phyloP scores from a whole-genome alignment of 1,140 invertebrate genomes.

The Drosophila nannoptera region DNA sequence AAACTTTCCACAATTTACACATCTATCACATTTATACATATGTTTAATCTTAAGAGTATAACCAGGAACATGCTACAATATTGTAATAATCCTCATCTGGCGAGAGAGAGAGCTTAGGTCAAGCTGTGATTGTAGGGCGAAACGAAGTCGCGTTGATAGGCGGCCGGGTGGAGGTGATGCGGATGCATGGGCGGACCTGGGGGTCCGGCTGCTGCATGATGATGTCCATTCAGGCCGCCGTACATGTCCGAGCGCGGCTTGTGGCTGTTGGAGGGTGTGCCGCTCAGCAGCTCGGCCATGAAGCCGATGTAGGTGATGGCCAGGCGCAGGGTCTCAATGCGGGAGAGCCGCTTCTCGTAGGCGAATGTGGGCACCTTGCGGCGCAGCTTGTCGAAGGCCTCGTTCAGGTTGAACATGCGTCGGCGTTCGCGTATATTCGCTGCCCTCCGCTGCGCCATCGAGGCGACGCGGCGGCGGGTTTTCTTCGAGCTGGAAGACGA shows the following conservation, averaged over 20 bases:
- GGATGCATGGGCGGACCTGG: conserved; percentile 65
- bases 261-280: conserved; percentile 80
- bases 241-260: conserved; percentile 78
- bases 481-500: conserved; percentile 82
- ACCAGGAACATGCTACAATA: conserved; percentile 13
- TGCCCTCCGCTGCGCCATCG: conserved; percentile 92
- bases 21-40: conserved; percentile 20
- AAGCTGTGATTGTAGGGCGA: conserved; percentile 74
- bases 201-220: conserved; percentile 43
- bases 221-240: conserved; percentile 68
- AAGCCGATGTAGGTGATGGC: conserved; percentile 99
- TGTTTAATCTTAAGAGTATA: conserved; percentile 16
- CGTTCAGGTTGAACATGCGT: conserved; percentile 98
- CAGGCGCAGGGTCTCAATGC: conserved; percentile 97
- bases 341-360: conserved; percentile 97
- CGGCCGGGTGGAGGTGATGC: conserved; percentile 65
- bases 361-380: conserved; percentile 99
- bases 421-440: conserved; percentile 96
- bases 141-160: conserved; percentile 75
- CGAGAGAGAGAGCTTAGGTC: conserved; percentile 8
- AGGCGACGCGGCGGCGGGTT: conserved; percentile 91
- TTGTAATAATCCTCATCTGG: neutral
- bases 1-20: neutral
- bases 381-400: conserved; percentile 95
- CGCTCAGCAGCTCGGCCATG: conserved; percentile 93